Base-by-base conservation (phyloP, 1,140 invertebrate species). In the Zelostemma sp. region DNA sequence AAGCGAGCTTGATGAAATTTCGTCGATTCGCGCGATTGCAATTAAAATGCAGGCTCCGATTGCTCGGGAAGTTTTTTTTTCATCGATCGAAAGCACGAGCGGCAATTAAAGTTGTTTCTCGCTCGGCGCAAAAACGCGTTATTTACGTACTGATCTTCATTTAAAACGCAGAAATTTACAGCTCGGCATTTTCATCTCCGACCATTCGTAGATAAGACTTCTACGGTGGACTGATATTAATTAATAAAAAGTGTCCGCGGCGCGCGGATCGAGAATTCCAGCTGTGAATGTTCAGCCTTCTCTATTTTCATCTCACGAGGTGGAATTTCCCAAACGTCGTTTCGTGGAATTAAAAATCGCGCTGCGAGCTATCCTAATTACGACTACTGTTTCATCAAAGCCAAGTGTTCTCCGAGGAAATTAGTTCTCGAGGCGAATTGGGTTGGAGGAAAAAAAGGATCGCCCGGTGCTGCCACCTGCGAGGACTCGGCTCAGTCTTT, bases 401-500 rank as follows among this genome's bases (percentile, higher is more conserved):
- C 21, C 21, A 25, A 25, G 41, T 16, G 46, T 48, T 28, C 46
- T 14, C 46, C 6, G n/a, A 28, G 46, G 19, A 48, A 14, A 28
- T 25, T 48, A 17, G 18, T 9, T 28, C 12, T 43, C 41, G 14
- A 12, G 17, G 41, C 6, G 12, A 16, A 43, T 14, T 16, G 8
- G 2, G 46, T 14, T 31, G 41, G 28, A 9, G 54, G 33, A 19
- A 45, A 63, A 64, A 68, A 63, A 33, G 43, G 33, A 38, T 80
- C 67, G 73, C 45, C 59, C 45, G 59, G 72, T 79, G 77, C 75
- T 79, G 79, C 79, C 79, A 78, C 69, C 77, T 76, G 43, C 51
- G 14, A 25, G 3, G 3, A 25, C 21, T n/a, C n/a, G n/a, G n/a
- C n/a, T n/a, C n/a, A n/a, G n/a, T n/a, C 41, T 50, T 49, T 62